Conservation (phyloP, 2,113 vertebrate genomes). For the Nestor notabilis region DNA sequence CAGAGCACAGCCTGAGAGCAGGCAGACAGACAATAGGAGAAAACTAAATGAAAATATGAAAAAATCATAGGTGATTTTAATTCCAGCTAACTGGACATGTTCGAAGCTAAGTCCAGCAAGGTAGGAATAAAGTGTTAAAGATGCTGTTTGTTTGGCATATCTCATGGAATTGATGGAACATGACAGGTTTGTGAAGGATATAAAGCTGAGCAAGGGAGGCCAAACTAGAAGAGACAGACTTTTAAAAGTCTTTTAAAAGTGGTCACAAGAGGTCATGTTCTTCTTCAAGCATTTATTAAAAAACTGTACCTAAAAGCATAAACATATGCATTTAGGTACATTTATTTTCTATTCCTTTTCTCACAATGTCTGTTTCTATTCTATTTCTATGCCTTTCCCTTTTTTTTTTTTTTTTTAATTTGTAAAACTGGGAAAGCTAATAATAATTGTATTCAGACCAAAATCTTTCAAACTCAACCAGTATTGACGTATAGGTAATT, state of each 20-base stretch:
- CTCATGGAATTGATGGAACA: background rate
- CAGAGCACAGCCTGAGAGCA: background rate
- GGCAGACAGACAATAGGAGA: background rate
- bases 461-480: background rate
- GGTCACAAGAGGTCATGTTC: background rate
- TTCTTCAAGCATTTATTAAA: background rate
- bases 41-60: background rate
- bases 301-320: background rate
- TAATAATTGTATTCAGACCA: background rate
- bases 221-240: background rate
- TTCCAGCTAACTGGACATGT: background rate
- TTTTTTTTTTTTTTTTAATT: background rate
- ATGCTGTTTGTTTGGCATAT: background rate
- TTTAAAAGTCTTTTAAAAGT: background rate
- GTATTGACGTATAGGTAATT: slow-evolving; percentile 16
- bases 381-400: background rate
- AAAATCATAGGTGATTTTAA: background rate
- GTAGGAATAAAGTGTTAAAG: background rate
- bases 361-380: background rate
- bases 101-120: background rate
- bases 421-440: background rate
- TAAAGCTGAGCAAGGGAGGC: background rate
- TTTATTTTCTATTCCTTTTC: background rate
- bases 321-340: background rate
- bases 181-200: background rate